Conservation (phyloP, 2,113 vertebrate species). For the Neotragus moschatus region DNA sequence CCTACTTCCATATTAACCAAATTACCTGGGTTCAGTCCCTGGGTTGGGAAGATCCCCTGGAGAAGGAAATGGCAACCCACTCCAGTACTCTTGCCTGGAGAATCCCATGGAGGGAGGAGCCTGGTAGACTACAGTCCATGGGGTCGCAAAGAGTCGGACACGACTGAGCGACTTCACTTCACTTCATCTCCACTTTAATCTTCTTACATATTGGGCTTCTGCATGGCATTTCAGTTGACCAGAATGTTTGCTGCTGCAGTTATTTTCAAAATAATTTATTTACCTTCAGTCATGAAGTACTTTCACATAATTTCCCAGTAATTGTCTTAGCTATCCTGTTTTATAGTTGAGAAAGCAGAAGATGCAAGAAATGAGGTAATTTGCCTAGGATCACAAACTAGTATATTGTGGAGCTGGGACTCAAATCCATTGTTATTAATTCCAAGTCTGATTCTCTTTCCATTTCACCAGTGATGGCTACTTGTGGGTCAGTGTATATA, state of each 20-base stretch:
- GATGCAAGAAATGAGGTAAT: not conserved
- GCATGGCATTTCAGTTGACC: not conserved
- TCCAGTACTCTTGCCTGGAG: too few relatives aligned
- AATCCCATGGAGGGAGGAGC: too few relatives aligned
- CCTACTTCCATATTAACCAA: not conserved
- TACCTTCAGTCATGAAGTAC: not conserved
- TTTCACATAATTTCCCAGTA: not conserved
- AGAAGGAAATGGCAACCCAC: too few relatives aligned
- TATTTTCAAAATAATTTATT: conserved; percentile 33
- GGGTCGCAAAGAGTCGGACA: too few relatives aligned
- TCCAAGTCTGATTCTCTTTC: not conserved
- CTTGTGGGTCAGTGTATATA: not conserved
- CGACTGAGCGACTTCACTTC: too few relatives aligned
- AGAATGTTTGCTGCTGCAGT: not conserved
- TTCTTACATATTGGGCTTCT: not conserved
- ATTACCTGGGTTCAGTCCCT: too few relatives aligned
- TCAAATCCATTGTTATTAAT: not conserved
- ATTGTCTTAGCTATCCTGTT: not conserved
- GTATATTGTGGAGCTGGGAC: not conserved
- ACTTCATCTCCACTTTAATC: not conserved
- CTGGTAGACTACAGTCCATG: too few relatives aligned
- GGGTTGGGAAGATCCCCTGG: too few relatives aligned
- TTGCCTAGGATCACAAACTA: not conserved
- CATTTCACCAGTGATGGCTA: not conserved
- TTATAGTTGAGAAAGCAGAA: not conserved